A percentile compares a stretch with the other conserved stretches of the same genome.
These are phyloP conservation scores for Camponotus vicinus DNA, from an alignment of 1,140 invertebrate species.

Conservation along the genomic window DNA sequence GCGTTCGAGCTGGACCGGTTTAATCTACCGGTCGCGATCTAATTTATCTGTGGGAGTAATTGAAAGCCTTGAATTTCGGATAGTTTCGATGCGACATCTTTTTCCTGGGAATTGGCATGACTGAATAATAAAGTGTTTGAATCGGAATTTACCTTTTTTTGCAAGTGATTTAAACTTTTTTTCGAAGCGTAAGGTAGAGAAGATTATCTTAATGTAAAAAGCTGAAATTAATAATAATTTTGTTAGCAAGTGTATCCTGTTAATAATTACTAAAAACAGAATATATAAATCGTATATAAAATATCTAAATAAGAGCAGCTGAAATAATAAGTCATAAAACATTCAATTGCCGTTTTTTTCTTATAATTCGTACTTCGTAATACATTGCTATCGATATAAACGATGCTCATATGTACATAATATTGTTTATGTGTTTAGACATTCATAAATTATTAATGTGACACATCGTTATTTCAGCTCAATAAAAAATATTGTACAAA, in stretches of 20 bases:
- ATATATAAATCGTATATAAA: not conserved
- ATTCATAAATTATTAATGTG: not conserved
- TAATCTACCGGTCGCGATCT: conserved; percentile 56
- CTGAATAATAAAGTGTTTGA: conserved; percentile 4
- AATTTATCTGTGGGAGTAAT: conserved; percentile 61
- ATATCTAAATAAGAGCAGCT: not conserved
- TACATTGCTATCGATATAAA: not conserved
- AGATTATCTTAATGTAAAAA: not conserved
- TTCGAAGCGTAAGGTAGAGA: not conserved
- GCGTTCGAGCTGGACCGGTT: conserved; percentile 52
- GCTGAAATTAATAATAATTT: not conserved
- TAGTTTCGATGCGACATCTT: not conserved
- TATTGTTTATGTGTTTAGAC: not conserved
- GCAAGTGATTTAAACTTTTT: not conserved
- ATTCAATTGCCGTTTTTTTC: not conserved
- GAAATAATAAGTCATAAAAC: not conserved
- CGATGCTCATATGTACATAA: not conserved
- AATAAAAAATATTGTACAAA: conserved; percentile 11
- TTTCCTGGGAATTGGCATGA: conserved; percentile 17
- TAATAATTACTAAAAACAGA: not conserved
- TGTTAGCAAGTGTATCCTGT: not conserved
- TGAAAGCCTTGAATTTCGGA: conserved; percentile 34
- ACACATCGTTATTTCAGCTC: conserved; percentile 9
- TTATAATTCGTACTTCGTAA: conserved; percentile 5
- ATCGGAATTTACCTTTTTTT: not conserved